Base-by-base conservation (phyloP, 2,888 invertebrate species). In the Sinohyriopsis cumingii region DNA sequence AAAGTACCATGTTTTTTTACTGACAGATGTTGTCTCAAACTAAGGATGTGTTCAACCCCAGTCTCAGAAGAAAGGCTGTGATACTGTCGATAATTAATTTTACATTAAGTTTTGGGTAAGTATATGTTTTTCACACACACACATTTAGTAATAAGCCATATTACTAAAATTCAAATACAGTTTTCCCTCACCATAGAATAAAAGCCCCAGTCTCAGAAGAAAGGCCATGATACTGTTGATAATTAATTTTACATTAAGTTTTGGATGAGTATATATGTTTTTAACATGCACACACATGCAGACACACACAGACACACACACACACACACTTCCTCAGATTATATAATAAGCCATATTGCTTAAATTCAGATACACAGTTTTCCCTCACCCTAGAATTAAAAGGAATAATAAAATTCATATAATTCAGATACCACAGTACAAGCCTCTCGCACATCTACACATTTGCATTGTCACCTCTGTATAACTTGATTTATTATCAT, bases 181-280 rank as follows among this genome's bases (percentile, higher is more conserved):
- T 24, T 61, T 20, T 33, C 33, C 6, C 5, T 33, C 25, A 25
- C 25, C 25, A 2, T 25, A 25, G 25, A 25, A 25, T 25, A 25
- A 25, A 25, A 72, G 72, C 9, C 70, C 64, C 33, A 80, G 81
- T 6, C 71, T 86, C 24, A 66, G 70, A 9, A 73, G 78, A 57
- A 73, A 73, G 15, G 81, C 86, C 15, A 60, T 84, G 12, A 72
- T 85, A 9, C 78, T 87, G 76, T 94, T 96, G 84, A 93, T 94
- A 73, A 96, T 97, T 87, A 96, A 96, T 89, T 96, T 96, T 89
- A 95, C 96, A 81, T 95, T 97, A 91, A 96, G 96, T 91, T 96
- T 96, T 90, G 97, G 95, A 93, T 94, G 87, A 74, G 75, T 69
- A 24, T 55, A 56, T 60, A 5, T 55, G 28, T 33, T 33, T 33